phyloP scores from a whole-genome alignment of 2,797 vertebrate genomes.

The Manis pentadactyla region DNA sequence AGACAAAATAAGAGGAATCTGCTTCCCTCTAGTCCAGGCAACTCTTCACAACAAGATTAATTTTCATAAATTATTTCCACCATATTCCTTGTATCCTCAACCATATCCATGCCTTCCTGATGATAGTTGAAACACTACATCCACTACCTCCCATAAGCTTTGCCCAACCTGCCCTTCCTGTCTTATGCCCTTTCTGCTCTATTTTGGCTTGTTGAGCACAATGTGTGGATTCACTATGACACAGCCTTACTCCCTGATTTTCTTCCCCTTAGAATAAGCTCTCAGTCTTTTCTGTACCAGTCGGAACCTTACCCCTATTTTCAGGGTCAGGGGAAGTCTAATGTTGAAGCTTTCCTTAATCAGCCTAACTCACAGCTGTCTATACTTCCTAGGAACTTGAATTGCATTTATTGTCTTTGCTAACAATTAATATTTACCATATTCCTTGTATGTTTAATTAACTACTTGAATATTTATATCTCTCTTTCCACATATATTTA shows the following conservation, averaged over 20 bases:
- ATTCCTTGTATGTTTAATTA: constrained; percentile 45
- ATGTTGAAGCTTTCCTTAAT: neutral
- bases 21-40: neutral
- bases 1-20: neutral
- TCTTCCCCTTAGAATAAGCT: neutral
- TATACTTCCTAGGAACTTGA: neutral
- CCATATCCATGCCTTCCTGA: neutral
- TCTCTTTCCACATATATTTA: neutral
- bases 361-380: neutral
- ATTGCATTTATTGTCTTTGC: neutral
- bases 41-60: neutral
- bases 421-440: constrained; percentile 21
- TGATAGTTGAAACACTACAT: neutral
- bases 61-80: neutral
- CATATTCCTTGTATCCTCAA: neutral
- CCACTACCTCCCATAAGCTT: neutral
- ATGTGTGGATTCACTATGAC: neutral
- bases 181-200: neutral
- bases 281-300: neutral
- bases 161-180: neutral
- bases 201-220: neutral
- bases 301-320: neutral
- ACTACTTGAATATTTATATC: constrained; percentile 42
- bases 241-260: neutral
- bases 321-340: neutral